Conservation (phyloP, 35 echinoderm and acorn worm genomes). For the Nesometra sesokonis region DNA sequence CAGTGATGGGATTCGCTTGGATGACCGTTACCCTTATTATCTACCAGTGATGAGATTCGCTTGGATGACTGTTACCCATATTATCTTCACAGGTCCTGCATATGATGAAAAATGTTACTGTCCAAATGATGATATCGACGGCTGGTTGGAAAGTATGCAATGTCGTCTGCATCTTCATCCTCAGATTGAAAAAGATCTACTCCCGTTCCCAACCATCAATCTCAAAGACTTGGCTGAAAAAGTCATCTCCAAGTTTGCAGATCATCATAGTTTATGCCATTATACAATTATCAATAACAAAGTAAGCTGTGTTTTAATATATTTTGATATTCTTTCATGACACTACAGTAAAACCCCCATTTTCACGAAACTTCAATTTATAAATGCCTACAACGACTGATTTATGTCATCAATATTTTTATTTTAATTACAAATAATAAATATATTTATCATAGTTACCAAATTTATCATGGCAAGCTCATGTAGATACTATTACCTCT, state of each 20-base stretch:
- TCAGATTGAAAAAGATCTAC: conserved; percentile 56
- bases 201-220: conserved; percentile 51
- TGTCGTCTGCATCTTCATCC: conserved; percentile 36
- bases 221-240: conserved; percentile 43
- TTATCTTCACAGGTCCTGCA: conserved; percentile 47
- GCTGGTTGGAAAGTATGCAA: conserved; percentile 48
- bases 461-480: no score
- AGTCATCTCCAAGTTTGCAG: conserved; percentile 44
- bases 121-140: conserved; percentile 35
- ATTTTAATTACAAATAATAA: no score
- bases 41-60: no score
- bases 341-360: no score
- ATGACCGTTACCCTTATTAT: no score
- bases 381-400: no score
- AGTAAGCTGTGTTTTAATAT: conserved; percentile 47
- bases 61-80: no score
- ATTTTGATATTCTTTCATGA: neutral
- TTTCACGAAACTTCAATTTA: no score
- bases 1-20: no score
- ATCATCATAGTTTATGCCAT: conserved; percentile 82
- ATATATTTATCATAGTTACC: no score
- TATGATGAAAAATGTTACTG: conserved; percentile 82
- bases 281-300: conserved; percentile 82
- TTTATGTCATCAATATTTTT: no score
- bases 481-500: no score